These are phyloP conservation scores for Dynastes maya DNA, from an alignment of 2,888 invertebrate species.

Conservation along the genomic window DNA sequence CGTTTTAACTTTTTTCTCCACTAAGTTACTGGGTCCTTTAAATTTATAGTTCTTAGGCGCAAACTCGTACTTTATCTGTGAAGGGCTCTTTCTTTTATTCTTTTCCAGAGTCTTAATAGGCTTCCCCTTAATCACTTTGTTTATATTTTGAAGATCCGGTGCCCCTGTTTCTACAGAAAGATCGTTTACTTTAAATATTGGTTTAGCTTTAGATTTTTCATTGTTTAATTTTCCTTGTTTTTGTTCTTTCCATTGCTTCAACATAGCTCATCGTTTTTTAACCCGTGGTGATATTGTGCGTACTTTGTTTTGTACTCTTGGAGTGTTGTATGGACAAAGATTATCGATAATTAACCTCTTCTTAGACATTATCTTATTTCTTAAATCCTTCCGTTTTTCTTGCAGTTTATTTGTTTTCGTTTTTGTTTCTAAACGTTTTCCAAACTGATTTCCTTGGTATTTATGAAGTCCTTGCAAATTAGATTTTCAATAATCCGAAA, in stretches of 20 bases:
- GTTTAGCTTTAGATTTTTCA: constrained; percentile 60
- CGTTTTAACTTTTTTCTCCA: constrained; percentile 56
- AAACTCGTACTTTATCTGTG: constrained; percentile 63
- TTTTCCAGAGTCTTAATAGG: constrained; percentile 39
- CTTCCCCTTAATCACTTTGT: constrained; percentile 62
- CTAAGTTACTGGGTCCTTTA: constrained; percentile 69
- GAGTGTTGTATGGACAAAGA: constrained; percentile 36
- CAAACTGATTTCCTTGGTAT: constrained; percentile 2
- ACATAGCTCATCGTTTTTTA: constrained; percentile 58
- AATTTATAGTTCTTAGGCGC: constrained; percentile 75
- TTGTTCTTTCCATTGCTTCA: constrained; percentile 63
- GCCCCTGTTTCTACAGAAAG: constrained; percentile 53
- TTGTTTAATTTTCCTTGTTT: constrained; percentile 57
- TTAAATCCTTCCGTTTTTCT: not conserved
- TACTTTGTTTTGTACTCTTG: not conserved
- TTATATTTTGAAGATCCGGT: constrained; percentile 59
- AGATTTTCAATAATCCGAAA: constrained; percentile 23
- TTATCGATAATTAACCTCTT: constrained; percentile 19
- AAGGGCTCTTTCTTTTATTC: too few relatives aligned
- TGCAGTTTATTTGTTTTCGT: constrained; percentile 7
- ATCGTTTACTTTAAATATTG: constrained; percentile 63
- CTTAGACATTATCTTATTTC: constrained; percentile 18
- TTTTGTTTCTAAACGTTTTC: not conserved
- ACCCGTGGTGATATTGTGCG: not conserved
- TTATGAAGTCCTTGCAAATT: constrained; percentile 9